Percentiles rank a stretch among this genome's conserved stretches.
Conservation (phyloP, 2,797 vertebrate genomes). For the Cossypha dichroa region DNA sequence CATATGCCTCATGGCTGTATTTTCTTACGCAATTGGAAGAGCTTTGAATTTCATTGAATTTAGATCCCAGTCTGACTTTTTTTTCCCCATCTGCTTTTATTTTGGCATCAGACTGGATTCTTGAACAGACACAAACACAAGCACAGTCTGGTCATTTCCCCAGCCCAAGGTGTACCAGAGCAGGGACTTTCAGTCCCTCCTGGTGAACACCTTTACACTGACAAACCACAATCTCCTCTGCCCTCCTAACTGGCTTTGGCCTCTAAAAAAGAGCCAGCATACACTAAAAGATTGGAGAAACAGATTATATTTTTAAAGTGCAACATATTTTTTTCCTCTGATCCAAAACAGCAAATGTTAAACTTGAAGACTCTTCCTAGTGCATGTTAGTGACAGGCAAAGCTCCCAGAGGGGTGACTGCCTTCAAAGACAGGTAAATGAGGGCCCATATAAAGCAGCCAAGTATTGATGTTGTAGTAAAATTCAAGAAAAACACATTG, state of each 20-base stretch:
- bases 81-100: background rate
- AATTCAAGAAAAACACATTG: constrained; percentile 85
- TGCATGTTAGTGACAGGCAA: constrained; percentile 76
- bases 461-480: constrained; percentile 85
- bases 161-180: background rate
- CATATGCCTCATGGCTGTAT: background rate
- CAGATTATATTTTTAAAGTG: constrained; percentile 56
- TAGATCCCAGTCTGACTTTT: background rate
- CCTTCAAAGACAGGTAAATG: constrained; percentile 82
- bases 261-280: background rate
- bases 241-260: background rate
- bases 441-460: constrained; percentile 81
- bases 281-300: constrained; percentile 39
- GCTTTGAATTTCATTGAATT: background rate
- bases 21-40: background rate
- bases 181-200: background rate
- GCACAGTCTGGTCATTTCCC: background rate
- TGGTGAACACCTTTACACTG: background rate
- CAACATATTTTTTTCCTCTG: constrained; percentile 69
- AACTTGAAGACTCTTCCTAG: constrained; percentile 76
- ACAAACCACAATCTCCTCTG: background rate
- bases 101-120: background rate
- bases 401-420: constrained; percentile 80
- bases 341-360: constrained; percentile 74
- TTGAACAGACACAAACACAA: background rate